A percentile compares a stretch with the other conserved stretches of the same genome.
These are phyloP conservation scores for Chrysopilus asiliformis DNA, from an alignment of 2,888 invertebrate species.

Conservation along the genomic window DNA sequence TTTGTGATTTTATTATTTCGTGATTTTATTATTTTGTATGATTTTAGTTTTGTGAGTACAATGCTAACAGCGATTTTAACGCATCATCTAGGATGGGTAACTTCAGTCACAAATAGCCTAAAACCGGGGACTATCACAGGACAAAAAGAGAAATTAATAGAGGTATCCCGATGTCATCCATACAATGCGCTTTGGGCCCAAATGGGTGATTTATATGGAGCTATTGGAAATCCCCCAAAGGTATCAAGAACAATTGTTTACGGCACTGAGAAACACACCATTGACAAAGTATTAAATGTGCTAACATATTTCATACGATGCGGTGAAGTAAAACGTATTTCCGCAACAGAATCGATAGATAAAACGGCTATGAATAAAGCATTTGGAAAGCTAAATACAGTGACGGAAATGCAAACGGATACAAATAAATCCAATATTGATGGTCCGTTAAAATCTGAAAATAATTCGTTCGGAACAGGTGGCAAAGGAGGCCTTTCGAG, in stretches of 20 bases:
- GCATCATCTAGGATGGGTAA: conserved; percentile 84
- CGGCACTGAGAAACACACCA: conserved; percentile 46
- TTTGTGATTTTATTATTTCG: too few relatives aligned
- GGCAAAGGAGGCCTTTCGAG: conserved; percentile 20
- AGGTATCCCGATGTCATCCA: conserved; percentile 49
- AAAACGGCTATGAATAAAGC: conserved; percentile 19
- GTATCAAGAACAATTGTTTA: conserved; percentile 69
- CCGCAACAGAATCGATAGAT: conserved; percentile 20
- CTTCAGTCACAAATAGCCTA: conserved; percentile 47
- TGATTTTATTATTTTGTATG: too few relatives aligned
- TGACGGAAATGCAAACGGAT: conserved; percentile 10
- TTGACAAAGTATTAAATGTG: conserved; percentile 60
- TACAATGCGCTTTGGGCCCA: conserved; percentile 89
- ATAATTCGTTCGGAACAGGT: conserved; percentile 1
- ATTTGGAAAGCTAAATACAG: too few relatives aligned
- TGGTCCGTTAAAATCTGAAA: too few relatives aligned
- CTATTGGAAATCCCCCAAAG: conserved; percentile 63
- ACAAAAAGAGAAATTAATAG: conserved; percentile 40
- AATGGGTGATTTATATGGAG: conserved; percentile 74
- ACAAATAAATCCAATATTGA: conserved; percentile 1
- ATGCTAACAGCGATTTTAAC: conserved; percentile 77
- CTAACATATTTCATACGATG: conserved; percentile 81
- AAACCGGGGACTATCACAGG: too few relatives aligned
- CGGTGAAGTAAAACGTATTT: conserved; percentile 50
- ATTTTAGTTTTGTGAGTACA: conserved; percentile 85